phyloP scores from a whole-genome alignment of 2,797 vertebrate species.

The Rhodeus uyekii region DNA sequence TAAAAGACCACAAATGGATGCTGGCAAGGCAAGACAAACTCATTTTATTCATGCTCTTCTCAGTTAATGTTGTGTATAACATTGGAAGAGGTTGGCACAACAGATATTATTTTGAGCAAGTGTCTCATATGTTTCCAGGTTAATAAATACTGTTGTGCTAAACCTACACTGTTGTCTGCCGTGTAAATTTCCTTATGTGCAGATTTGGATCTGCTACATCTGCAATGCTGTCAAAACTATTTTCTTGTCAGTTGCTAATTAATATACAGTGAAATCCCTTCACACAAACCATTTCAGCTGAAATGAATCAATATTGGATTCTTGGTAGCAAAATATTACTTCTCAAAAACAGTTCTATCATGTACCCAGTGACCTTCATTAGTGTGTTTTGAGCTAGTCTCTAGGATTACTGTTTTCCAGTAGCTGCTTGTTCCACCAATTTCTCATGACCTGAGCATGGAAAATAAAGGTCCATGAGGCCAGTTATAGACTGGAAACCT shows the following conservation, averaged over 20 bases:
- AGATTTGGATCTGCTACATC: too few species aligned
- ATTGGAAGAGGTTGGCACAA: too few species aligned
- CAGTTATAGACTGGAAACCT: conserved; percentile 32
- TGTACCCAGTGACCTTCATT: not conserved
- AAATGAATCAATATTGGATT: not conserved
- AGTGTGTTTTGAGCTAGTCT: conserved; percentile 13
- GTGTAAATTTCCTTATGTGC: too few species aligned
- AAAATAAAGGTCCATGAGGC: conserved; percentile 15
- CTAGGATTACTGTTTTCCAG: conserved; percentile 4
- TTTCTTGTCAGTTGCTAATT: not conserved
- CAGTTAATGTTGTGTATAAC: too few species aligned
- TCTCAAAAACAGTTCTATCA: not conserved
- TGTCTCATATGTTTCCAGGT: too few species aligned
- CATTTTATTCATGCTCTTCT: too few species aligned
- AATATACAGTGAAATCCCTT: not conserved
- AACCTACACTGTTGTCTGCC: too few species aligned
- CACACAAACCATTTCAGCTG: not conserved
- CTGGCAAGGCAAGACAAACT: too few species aligned
- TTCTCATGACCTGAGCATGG: conserved; percentile 27
- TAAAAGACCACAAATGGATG: too few species aligned
- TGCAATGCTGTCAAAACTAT: not conserved
- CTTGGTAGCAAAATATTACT: not conserved
- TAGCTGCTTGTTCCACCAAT: not conserved
- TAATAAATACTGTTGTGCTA: too few species aligned
- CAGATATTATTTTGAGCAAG: too few species aligned